Percentiles rank a stretch among this genome's conserved stretches.
These are phyloP conservation scores for Streptopelia turtur DNA, from an alignment of 2,797 vertebrate species.

Conservation along the genomic window DNA sequence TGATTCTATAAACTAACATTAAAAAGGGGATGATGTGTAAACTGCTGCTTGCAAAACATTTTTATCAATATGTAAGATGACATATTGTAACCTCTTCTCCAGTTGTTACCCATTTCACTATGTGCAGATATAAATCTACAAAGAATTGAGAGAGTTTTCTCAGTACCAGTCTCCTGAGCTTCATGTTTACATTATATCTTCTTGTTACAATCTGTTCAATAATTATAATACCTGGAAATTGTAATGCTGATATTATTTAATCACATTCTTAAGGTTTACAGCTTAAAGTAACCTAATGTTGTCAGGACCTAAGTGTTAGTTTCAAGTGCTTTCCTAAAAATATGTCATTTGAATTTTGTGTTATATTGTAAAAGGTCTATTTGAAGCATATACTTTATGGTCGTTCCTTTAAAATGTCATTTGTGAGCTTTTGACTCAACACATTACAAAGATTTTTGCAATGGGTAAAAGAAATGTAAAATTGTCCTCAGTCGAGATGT, in stretches of 20 bases:
- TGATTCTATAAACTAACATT: neutral
- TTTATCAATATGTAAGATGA: neutral
- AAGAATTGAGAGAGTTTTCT: constrained; percentile 5
- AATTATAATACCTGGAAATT: constrained; percentile 18
- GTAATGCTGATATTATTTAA: constrained; percentile 48
- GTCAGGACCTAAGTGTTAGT: constrained; percentile 51
- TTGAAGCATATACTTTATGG: constrained; percentile 39
- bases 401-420: constrained; percentile 52
- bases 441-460: neutral
- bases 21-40: neutral
- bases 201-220: constrained; percentile 36
- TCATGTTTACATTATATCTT: constrained; percentile 50
- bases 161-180: constrained; percentile 31
- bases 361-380: constrained; percentile 38
- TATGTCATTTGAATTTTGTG: constrained; percentile 41
- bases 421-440: constrained; percentile 36
- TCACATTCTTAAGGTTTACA: constrained; percentile 54
- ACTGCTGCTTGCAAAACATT: neutral
- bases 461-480: neutral
- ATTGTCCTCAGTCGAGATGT: neutral
- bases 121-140: constrained; percentile 21
- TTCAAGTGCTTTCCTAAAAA: constrained; percentile 55
- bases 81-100: neutral
- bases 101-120: constrained; percentile 1
- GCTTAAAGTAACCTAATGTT: constrained; percentile 45